These are phyloP conservation scores for Notarius quadriscutis DNA, from an alignment of 2,113 vertebrate species.

Conservation along the genomic window DNA sequence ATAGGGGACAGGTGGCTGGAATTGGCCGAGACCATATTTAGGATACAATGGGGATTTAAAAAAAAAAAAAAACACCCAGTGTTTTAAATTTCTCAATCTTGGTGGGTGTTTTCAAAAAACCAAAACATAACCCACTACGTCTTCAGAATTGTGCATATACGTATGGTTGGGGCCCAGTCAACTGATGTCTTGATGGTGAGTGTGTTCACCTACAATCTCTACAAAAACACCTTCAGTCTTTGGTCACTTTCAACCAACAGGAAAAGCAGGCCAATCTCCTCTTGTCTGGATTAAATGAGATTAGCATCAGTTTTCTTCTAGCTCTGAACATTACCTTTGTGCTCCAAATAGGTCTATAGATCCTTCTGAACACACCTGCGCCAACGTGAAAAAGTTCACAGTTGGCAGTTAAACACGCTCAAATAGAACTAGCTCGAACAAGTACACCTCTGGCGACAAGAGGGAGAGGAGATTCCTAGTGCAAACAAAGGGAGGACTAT, in stretches of 20 bases:
- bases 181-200: neutral
- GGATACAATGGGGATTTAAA: neutral
- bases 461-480: slow-evolving; percentile 1
- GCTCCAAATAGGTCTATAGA: slow-evolving; percentile 35
- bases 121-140: too few relatives aligned
- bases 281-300: slow-evolving; percentile 67
- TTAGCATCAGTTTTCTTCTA: slow-evolving; percentile 71
- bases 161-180: neutral
- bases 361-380: slow-evolving; percentile 46
- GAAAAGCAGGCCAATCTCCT: slow-evolving; percentile 61
- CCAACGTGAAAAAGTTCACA: slow-evolving; percentile 16
- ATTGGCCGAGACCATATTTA: neutral
- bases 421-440: neutral
- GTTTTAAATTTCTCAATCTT: neutral
- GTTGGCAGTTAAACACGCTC: neutral
- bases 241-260: slow-evolving; percentile 19
- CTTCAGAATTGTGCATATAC: neutral
- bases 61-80: neutral
- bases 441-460: neutral
- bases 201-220: slow-evolving; percentile 14
- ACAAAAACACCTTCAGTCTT: slow-evolving; percentile 50
- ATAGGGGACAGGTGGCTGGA: neutral
- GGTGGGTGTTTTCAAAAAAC: too few relatives aligned
- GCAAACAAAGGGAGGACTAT: slow-evolving; percentile 43
- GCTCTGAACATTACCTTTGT: slow-evolving; percentile 58